Percentiles rank a stretch among this genome's conserved stretches.
These are phyloP conservation scores for Physella acuta DNA, from an alignment of 1,140 invertebrate genomes.

Conservation along the genomic window DNA sequence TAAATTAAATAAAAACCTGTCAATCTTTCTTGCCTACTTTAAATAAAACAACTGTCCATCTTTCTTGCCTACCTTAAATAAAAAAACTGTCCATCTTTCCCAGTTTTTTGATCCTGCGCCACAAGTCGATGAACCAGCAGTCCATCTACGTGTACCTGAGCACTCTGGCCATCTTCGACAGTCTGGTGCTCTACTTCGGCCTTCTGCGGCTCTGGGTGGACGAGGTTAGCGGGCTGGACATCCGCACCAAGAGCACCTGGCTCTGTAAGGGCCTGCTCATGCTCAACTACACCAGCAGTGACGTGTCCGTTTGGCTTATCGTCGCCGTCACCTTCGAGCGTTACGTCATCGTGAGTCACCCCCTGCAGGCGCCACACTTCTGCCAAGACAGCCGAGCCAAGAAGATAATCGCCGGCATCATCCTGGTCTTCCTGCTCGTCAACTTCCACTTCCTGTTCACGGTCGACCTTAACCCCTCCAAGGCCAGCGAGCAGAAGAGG, in stretches of 20 bases:
- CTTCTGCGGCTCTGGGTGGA: conserved; percentile 52
- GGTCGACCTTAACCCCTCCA: conserved; percentile 23
- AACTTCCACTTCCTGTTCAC: conserved; percentile 52
- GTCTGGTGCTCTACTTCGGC: conserved; percentile 49
- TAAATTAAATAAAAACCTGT: too few species aligned
- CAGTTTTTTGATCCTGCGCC: conserved; percentile 16
- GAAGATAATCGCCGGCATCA: conserved; percentile 28
- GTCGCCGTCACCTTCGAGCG: conserved; percentile 58
- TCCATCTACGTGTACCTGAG: conserved; percentile 52
- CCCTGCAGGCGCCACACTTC: conserved; percentile 45
- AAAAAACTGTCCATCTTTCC: too few species aligned
- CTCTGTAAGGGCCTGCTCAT: conserved; percentile 51
- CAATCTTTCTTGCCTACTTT: too few species aligned
- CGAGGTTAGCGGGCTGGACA: conserved; percentile 39
- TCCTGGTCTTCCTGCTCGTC: conserved; percentile 34
- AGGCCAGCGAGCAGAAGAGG: neutral
- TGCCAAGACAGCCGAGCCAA: conserved; percentile 45
- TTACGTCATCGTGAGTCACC: conserved; percentile 52
- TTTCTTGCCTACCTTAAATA: too few species aligned
- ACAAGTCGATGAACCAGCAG: conserved; percentile 32
- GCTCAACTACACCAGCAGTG: conserved; percentile 49
- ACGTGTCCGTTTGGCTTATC: conserved; percentile 58
- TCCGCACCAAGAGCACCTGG: conserved; percentile 35
- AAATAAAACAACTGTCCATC: too few species aligned
- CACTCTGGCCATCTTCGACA: conserved; percentile 49